These are phyloP conservation scores for Halcyon malimbica DNA, from an alignment of 2,113 vertebrate species.

Conservation along the genomic window DNA sequence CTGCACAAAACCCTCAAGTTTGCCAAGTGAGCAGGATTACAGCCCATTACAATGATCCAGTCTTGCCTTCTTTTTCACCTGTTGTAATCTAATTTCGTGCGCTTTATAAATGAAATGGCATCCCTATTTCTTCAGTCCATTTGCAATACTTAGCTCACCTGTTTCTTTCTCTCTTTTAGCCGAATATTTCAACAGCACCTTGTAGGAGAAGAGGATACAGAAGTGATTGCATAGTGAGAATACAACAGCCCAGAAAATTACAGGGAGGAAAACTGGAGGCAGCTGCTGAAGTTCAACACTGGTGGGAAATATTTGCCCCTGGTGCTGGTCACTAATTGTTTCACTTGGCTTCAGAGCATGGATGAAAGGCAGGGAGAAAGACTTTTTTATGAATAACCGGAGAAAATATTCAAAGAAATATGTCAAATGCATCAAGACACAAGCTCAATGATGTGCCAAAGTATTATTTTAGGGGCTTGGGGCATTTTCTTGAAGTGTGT, in stretches of 20 bases:
- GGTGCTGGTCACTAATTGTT: not conserved
- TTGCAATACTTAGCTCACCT: not conserved
- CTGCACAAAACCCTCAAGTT: not conserved
- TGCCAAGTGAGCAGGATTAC: not conserved
- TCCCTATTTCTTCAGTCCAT: not conserved
- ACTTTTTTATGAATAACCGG: not conserved
- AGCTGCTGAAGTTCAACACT: not conserved
- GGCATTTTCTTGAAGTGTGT: not conserved
- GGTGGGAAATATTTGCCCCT: not conserved
- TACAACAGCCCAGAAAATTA: not conserved
- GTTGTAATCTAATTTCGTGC: not conserved
- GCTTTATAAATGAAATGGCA: not conserved
- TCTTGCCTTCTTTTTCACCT: not conserved
- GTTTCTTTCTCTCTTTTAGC: not conserved
- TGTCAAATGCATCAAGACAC: not conserved
- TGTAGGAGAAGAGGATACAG: not conserved
- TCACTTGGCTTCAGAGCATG: not conserved
- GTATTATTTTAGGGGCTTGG: not conserved
- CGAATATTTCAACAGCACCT: not conserved
- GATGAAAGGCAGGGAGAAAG: not conserved
- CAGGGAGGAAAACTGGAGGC: rapidly evolving
- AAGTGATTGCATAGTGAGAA: not conserved
- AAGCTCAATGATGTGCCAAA: rapidly evolving
- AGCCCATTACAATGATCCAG: not conserved
- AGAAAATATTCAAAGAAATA: not conserved